phyloP scores from a whole-genome alignment of 1,140 invertebrate species.

The Parasteatoda tepidariorum region DNA sequence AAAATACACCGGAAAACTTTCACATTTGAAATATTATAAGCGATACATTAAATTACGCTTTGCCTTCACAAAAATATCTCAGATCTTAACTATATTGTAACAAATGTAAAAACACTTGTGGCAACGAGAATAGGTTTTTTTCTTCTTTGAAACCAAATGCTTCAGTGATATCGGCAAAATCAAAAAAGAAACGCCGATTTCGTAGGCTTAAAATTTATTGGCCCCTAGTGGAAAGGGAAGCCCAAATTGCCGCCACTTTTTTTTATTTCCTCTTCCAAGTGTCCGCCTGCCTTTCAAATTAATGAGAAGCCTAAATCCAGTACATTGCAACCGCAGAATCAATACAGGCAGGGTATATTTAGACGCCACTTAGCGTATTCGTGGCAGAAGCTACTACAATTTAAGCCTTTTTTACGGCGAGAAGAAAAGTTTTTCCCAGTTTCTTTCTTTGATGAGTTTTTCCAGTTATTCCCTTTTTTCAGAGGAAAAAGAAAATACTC shows the following conservation, averaged over 20 bases:
- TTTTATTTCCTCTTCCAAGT: conserved; percentile 2
- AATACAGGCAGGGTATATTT: conserved; percentile 53
- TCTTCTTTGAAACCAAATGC: not conserved
- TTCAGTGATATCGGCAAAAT: not conserved
- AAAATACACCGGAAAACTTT: no score
- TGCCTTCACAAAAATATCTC: no score
- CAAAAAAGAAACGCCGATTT: conserved; percentile 9
- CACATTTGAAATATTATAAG: no score
- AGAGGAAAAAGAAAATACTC: not conserved
- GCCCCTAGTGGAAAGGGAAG: conserved; percentile 31
- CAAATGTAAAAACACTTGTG: no score
- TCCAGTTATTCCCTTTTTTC: conserved; percentile 6
- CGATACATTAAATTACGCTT: no score
- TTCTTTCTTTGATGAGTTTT: conserved; percentile 40
- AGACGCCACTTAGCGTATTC: conserved; percentile 55
- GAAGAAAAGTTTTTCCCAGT: conserved; percentile 35
- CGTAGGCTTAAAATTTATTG: conserved; percentile 28
- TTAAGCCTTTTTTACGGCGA: conserved; percentile 41
- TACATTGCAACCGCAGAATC: conserved; percentile 36
- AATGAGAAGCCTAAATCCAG: conserved; percentile 51
- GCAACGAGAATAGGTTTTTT: no score
- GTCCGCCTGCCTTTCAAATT: conserved; percentile 54
- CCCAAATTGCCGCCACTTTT: conserved; percentile 44
- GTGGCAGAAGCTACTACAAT: conserved; percentile 28
- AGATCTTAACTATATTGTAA: no score